phyloP scores from a whole-genome alignment of 2,113 vertebrate genomes.

The Amazona guildingii region DNA sequence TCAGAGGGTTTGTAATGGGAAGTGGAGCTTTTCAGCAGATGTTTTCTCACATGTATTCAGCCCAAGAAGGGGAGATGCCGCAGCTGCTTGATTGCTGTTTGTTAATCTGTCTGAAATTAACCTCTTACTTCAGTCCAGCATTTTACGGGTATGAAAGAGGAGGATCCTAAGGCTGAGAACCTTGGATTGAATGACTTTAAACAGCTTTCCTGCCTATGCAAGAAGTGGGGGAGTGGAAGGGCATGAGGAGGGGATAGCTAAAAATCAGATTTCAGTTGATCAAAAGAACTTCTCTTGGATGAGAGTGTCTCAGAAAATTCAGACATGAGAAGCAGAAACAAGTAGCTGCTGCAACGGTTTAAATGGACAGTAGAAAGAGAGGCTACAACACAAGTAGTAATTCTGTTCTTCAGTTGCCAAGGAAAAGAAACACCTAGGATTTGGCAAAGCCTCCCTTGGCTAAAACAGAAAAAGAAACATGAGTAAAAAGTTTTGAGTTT shows the following conservation, averaged over 20 bases:
- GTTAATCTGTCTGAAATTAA: background rate
- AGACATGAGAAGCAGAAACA: background rate
- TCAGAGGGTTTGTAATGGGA: background rate
- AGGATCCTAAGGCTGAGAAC: background rate
- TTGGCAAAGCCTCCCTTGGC: background rate
- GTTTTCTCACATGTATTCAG: background rate
- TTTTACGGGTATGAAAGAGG: background rate
- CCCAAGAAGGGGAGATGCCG: rapidly evolving
- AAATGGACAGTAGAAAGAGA: background rate
- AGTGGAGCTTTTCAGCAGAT: background rate
- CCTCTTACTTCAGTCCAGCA: background rate
- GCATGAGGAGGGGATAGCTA: background rate
- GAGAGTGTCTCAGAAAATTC: background rate
- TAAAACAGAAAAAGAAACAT: background rate
- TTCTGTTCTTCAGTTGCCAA: background rate
- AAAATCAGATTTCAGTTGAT: background rate
- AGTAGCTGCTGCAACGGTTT: background rate
- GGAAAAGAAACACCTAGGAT: background rate
- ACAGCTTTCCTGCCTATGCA: background rate
- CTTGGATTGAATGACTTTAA: background rate
- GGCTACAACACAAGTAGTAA: background rate
- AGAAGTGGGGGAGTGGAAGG: background rate
- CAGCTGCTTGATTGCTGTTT: background rate
- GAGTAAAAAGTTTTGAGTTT: background rate
- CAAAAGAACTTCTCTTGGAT: background rate